Percentiles rank a stretch among this genome's conserved stretches.
These are phyloP conservation scores for Micromesistius poutassou DNA, from an alignment of 2,797 vertebrate genomes.

Conservation along the genomic window DNA sequence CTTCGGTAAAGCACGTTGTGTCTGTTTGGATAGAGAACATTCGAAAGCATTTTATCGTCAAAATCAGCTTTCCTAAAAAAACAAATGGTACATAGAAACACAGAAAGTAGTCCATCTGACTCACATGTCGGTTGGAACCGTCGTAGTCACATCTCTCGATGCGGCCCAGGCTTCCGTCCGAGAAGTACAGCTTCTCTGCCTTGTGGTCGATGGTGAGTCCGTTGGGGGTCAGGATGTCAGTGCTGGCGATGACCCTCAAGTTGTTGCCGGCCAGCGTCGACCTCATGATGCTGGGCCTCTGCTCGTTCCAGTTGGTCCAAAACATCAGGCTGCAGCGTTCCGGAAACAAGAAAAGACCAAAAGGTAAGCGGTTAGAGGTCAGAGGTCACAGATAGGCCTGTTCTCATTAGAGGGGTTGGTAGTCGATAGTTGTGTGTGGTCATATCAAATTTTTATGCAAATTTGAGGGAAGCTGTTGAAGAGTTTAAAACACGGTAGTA, in stretches of 20 bases:
- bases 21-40: too few species aligned
- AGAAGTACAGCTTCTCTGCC: constrained; percentile 96
- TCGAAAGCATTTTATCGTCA: background rate
- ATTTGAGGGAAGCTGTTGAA: background rate
- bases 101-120: constrained; percentile 54
- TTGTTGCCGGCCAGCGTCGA: constrained; percentile 88
- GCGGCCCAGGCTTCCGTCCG: constrained; percentile 92
- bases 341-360: background rate
- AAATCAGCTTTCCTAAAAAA: background rate
- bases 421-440: background rate
- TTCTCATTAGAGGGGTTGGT: background rate
- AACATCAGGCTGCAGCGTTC: constrained; percentile 86
- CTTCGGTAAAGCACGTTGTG: background rate
- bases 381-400: background rate
- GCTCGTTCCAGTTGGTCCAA: constrained; percentile 99
- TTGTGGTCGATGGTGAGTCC: constrained; percentile 94
- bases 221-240: constrained; percentile 93
- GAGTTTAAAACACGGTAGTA: background rate
- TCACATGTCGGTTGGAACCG: constrained; percentile 91
- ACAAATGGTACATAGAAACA: background rate
- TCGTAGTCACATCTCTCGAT: constrained; percentile 98
- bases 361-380: background rate
- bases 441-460: background rate
- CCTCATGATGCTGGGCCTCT: constrained; percentile 94
- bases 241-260: constrained; percentile 85